Evolutionary conservation across 1,140 invertebrate genomes (phyloP), one percentile per base, ranked within the genome.

Genomic region (Nasonia giraulti): DNA sequence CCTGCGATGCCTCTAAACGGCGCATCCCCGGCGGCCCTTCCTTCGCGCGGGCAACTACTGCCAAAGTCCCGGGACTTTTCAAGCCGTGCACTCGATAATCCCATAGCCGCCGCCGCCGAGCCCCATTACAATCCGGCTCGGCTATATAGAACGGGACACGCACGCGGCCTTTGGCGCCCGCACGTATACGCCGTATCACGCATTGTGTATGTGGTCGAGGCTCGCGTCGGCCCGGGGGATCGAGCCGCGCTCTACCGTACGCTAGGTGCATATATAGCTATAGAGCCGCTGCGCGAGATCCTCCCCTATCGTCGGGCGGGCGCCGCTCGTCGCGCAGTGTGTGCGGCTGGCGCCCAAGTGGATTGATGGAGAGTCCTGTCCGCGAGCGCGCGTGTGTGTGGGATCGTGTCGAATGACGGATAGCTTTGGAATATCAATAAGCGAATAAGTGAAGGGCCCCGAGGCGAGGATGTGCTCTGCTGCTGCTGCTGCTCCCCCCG

Each of bases 361-460:
- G 88, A 89, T 89, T 89, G 88, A 90, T 89, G 87, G 88, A 89
- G 86, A 89, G 79, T 55, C 86, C 86, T 88, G 89, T 88, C 87
- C 84, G 84, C 89, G 88, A 83, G 83, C 6, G 74, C 85, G 78
- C 80, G 80, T 82, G 80, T 62, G 50, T 10, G 78, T 4, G 80
- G 84, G 82, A 79, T 85, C 83, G 85, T 86, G 84, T 87, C 80
- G 66, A 77, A 85, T 85, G 84, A 85, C 84, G 84, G 66, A 85
- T 85, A 71, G 84, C 84, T 78, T 40, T 73, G 80, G 84, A 85
- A 85, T 85, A 85, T 85, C 84, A 82, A 85, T 85, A 85, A 82
- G 84, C 80, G 84, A 37, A 71, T 85, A 85, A 85, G 84, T 82
- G 84, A 55, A 68, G 69, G 47, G 23, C 17, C 68, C 66, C 44